These are phyloP conservation scores for Synanceia verrucosa DNA, from an alignment of 2,797 vertebrate genomes.

Conservation along the genomic window DNA sequence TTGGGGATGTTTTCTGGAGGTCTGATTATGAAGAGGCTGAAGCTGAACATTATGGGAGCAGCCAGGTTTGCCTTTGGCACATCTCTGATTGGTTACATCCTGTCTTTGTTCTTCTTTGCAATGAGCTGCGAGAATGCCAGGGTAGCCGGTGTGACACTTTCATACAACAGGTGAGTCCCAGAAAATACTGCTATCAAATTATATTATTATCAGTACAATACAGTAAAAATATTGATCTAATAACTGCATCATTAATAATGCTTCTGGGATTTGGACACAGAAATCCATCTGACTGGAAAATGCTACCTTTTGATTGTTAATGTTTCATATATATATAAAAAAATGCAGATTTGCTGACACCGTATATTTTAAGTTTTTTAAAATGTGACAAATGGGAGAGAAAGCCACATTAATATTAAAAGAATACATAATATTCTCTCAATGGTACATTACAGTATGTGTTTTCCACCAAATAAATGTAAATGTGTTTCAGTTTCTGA, in stretches of 20 bases:
- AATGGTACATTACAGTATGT: neutral
- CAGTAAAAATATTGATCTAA: neutral
- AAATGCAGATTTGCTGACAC: neutral
- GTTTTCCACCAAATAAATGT: neutral
- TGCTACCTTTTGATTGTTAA: neutral
- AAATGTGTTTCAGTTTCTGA: neutral
- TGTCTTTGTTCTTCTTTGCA: conserved; percentile 77
- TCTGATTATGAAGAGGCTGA: conserved; percentile 82
- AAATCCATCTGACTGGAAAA: neutral
- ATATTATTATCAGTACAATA: neutral
- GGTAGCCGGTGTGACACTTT: conserved; percentile 79
- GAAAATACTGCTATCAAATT: neutral
- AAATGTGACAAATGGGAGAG: neutral
- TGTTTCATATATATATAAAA: too few relatives aligned
- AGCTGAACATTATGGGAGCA: conserved; percentile 79
- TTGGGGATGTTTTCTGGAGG: conserved; percentile 84
- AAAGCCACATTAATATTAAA: neutral
- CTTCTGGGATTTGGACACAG: neutral
- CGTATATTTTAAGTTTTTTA: too few relatives aligned
- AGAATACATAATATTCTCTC: neutral
- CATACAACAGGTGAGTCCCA: conserved; percentile 75
- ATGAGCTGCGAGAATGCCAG: conserved; percentile 81
- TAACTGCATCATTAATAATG: neutral
- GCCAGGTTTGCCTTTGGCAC: conserved; percentile 75
- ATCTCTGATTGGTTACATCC: conserved; percentile 73